Evolutionary conservation across 92 coral and sea anemone species (phyloP).

Genomic region (Porites cylindrica): DNA sequence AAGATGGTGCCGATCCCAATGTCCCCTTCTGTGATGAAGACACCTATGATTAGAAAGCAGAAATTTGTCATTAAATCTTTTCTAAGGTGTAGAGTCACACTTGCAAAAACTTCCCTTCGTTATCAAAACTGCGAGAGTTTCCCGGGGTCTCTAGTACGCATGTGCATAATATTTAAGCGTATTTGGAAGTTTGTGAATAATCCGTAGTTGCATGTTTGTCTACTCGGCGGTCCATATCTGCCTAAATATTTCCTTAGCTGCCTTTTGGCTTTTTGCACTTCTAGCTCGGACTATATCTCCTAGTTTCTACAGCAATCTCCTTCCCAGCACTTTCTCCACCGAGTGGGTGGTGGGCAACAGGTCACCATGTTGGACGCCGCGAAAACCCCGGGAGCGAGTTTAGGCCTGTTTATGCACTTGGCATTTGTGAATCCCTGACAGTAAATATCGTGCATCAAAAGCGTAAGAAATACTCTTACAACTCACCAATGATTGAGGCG

Average conservation of each 20-base stretch:
- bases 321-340: slow-evolving; percentile 20
- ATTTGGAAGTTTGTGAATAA: background rate
- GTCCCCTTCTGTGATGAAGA: slow-evolving; percentile 96
- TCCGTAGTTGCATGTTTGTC: background rate
- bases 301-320: slow-evolving; percentile 17
- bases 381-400: no score
- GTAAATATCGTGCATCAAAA: no score
- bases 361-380: no score
- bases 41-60: slow-evolving; percentile 66
- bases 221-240: background rate
- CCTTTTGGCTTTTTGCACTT: background rate
- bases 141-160: no score
- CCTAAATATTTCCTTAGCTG: background rate
- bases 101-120: no score
- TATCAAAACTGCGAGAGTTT: no score
- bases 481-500: slow-evolving; percentile 81
- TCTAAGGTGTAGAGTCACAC: background rate
- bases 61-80: background rate
- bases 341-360: slow-evolving; percentile 3
- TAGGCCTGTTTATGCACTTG: no score
- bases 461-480: no score
- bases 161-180: no score
- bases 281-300: slow-evolving; percentile 7
- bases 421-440: no score
- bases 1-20: slow-evolving; percentile 97